Conservation (phyloP, 92 coral and sea anemone genomes). For the Porites lobata region DNA sequence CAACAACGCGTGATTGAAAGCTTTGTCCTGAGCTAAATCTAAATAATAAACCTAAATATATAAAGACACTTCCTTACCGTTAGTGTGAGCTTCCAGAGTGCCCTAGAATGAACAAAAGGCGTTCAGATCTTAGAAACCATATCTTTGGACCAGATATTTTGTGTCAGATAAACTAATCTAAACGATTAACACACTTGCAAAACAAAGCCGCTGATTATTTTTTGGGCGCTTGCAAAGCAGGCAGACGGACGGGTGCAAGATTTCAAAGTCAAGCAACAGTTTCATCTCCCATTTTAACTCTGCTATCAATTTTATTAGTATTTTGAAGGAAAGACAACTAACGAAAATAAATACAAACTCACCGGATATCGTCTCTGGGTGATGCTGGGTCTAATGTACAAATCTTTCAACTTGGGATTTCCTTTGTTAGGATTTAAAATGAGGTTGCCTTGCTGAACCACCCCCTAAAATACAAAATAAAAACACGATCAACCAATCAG, state of each 20-base stretch:
- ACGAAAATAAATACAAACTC: neutral
- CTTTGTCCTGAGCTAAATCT: neutral
- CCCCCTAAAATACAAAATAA: constrained; percentile 75
- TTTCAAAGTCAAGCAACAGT: too few species aligned
- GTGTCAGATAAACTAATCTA: too few species aligned
- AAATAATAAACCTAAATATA: too few species aligned
- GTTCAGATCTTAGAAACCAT: neutral
- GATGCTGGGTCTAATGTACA: constrained; percentile 96
- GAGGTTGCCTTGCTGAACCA: constrained; percentile 94
- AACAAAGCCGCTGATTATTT: too few species aligned
- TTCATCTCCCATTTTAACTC: neutral
- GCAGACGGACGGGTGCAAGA: too few species aligned
- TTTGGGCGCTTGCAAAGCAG: too few species aligned
- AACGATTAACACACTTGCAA: too few species aligned
- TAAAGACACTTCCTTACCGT: constrained; percentile 68
- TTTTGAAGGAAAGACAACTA: neutral
- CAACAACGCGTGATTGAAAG: neutral
- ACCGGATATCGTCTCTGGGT: constrained; percentile 93
- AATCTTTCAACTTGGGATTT: constrained; percentile 95
- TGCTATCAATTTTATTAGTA: neutral
- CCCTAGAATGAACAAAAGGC: constrained; percentile 71
- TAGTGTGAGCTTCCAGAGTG: constrained; percentile 94
- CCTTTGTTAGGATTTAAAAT: constrained; percentile 89
- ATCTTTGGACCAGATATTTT: too few species aligned
- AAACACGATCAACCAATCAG: neutral